These are phyloP conservation scores for Clunio marinus DNA, from an alignment of 2,888 invertebrate species.

Conservation along the genomic window DNA sequence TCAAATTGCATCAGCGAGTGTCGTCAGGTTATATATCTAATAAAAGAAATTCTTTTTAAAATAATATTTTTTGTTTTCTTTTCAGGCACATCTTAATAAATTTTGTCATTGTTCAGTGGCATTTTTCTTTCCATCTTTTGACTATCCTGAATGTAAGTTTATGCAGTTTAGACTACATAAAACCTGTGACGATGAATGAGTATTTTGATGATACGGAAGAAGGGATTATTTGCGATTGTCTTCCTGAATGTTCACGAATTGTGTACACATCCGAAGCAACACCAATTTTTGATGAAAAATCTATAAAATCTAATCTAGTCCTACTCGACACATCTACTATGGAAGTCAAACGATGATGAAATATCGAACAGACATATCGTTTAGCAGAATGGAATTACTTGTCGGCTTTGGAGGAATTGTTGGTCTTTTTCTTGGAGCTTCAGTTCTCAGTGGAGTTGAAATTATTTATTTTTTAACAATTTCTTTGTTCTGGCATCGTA, in stretches of 20 bases:
- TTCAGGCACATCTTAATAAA: background rate
- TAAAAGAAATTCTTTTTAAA: background rate
- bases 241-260: constrained; percentile 34
- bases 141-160: constrained; percentile 35
- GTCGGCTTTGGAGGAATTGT: constrained; percentile 47
- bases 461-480: constrained; percentile 43
- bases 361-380: constrained; percentile 45
- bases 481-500: background rate
- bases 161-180: constrained; percentile 14
- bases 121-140: background rate
- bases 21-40: constrained; percentile 20
- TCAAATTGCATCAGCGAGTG: constrained; percentile 33
- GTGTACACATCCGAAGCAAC: constrained; percentile 22
- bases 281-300: constrained; percentile 30
- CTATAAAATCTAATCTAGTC: background rate
- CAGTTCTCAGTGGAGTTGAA: constrained; percentile 45
- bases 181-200: background rate
- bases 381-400: constrained; percentile 44
- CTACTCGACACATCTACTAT: constrained; percentile 44
- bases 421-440: constrained; percentile 46
- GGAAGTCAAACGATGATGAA: constrained; percentile 43
- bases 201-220: constrained; percentile 34
- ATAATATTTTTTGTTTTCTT: background rate
- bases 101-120: background rate
- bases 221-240: constrained; percentile 38